These are phyloP conservation scores for Idaea biselata DNA, from an alignment of 2,888 invertebrate species.

Conservation along the genomic window DNA sequence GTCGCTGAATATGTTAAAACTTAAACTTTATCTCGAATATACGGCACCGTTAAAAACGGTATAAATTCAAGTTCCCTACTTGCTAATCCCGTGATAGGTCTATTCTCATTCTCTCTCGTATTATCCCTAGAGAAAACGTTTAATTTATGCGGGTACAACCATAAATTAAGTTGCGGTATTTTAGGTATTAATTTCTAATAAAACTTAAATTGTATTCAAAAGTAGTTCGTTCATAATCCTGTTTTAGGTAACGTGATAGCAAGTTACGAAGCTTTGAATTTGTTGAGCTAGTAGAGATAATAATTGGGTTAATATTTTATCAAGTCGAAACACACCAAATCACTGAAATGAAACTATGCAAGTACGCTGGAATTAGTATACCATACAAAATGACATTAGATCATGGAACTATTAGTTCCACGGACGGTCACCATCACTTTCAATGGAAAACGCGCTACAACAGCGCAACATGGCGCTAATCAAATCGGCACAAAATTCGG, in stretches of 20 bases:
- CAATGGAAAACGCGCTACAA: no score
- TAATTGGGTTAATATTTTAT: neutral
- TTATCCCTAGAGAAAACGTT: slow-evolving; percentile 37
- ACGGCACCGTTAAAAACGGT: neutral
- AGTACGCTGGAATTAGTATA: no score
- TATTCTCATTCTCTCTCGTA: slow-evolving; percentile 33
- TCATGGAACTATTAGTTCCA: no score
- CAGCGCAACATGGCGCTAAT: no score
- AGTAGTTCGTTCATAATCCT: slow-evolving; percentile 9
- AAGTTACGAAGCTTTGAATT: neutral
- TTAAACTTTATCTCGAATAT: slow-evolving; percentile 2
- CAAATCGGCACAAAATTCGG: no score
- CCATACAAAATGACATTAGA: no score
- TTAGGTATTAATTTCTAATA: slow-evolving; percentile 28
- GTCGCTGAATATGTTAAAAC: neutral
- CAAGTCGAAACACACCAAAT: no score
- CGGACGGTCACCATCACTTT: no score
- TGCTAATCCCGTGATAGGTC: slow-evolving; percentile 44
- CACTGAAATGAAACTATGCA: no score
- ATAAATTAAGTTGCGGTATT: slow-evolving; percentile 30
- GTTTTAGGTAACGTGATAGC: slow-evolving; percentile 6
- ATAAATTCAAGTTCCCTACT: slow-evolving; percentile 9
- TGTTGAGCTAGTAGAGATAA: neutral
- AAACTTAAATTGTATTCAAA: slow-evolving; percentile 2
- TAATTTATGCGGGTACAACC: slow-evolving; percentile 45